Base-by-base conservation (phyloP, 64 coral and sea anemone species). In the Dendrophyllia cribrosa region DNA sequence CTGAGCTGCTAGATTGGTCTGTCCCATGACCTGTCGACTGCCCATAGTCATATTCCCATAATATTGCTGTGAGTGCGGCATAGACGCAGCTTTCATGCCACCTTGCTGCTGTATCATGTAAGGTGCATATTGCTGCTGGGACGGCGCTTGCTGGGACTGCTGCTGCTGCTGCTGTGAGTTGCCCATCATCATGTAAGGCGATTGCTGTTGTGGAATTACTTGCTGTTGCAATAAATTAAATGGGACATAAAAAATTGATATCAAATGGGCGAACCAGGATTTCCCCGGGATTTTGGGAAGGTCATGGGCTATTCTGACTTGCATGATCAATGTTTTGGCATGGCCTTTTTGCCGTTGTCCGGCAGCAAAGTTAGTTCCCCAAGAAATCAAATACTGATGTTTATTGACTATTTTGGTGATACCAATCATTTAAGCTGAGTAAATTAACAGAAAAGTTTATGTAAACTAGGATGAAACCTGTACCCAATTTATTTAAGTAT, bases 41-140 rank as follows among this genome's bases (percentile, higher is more conserved):
- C 91, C 69, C 95, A 94, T 76, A 2, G 72, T 76, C 88, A 97
- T 97, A 5, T 72, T 46, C 15, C 89, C 92, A 94, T 91, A 97
- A 51, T 94, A 97, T 49, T 87, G 92, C 46, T 89, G 92, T 10
- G 87, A 84, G 64, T 61, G 82, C 10, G 76, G 78, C 63, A 89
- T 22, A 17, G 86, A 56, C 24, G 62, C 93, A 1, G 92, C 51
- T 59, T 97, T 97, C 80, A 97, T 83, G 5, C 86, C 79, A 7
- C 76, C 47, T 53, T 90, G 92, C 3, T 83, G 92, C 3, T 83
- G 80, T 60, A 93, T 93, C 73, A 93, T 87, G n/a, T 93, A 93
- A 49, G 77, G 60, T 61, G 61, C 59, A 68, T 67, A 84, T 51
- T 72, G 61, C 13, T 77, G 88, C 9, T 84, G 90, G 6, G 78